Evolutionary conservation across 2,113 vertebrate species (phyloP).

Genomic region (Dissostichus mawsoni): DNA sequence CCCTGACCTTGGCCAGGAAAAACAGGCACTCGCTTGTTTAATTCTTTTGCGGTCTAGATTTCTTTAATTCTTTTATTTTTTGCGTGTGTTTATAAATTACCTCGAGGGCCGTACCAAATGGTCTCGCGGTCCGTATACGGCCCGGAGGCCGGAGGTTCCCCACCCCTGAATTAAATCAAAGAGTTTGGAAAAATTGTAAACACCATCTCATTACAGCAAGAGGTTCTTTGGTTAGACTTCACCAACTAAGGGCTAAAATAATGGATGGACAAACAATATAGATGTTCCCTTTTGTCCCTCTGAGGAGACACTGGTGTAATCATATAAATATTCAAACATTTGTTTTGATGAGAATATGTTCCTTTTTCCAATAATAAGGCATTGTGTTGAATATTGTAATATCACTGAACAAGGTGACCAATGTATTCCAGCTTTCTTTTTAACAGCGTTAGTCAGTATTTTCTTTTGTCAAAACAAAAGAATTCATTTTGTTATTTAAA

Average conservation of each 20-base stretch:
- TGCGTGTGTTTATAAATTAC: no score
- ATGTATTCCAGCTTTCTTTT: background rate
- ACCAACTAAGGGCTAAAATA: no score
- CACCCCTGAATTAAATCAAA: background rate
- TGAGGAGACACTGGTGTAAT: background rate
- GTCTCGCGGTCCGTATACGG: no score
- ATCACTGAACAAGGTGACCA: background rate
- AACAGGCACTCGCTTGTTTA: no score
- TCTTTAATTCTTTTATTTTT: no score
- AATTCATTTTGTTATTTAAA: slow-evolving; percentile 29
- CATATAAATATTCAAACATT: background rate
- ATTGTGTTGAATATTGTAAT: background rate
- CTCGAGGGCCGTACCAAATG: no score
- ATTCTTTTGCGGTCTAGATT: no score
- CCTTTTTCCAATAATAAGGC: background rate
- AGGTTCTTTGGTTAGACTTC: background rate
- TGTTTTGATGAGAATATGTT: slow-evolving; percentile 1
- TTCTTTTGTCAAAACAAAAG: slow-evolving; percentile 32
- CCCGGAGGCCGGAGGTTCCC: no score
- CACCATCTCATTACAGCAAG: background rate
- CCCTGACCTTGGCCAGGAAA: no score
- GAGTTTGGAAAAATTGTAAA: background rate
- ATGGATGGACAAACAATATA: background rate
- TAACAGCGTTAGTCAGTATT: slow-evolving; percentile 11
- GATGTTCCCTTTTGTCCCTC: background rate